A percentile compares a stretch with the other conserved stretches of the same genome.
These are phyloP conservation scores for Dissostichus mawsoni DNA, from an alignment of 2,113 vertebrate species.

Conservation along the genomic window DNA sequence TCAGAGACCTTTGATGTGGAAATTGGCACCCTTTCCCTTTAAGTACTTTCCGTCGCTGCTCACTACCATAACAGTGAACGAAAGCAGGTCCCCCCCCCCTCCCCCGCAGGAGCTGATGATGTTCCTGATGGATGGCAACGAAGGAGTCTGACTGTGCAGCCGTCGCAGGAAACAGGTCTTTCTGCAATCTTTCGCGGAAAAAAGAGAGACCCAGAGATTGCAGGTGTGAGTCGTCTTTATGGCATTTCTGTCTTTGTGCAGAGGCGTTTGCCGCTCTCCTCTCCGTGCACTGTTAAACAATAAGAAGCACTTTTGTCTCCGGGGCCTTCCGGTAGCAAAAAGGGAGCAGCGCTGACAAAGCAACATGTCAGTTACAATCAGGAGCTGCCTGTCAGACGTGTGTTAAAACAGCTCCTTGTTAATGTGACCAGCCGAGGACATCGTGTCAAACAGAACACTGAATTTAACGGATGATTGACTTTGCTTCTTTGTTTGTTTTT, in stretches of 20 bases:
- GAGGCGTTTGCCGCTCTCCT: background rate
- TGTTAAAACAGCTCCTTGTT: conserved; percentile 20
- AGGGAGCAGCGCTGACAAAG: conserved; percentile 53
- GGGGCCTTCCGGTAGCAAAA: conserved; percentile 8
- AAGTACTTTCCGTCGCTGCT: background rate
- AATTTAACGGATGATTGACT: background rate
- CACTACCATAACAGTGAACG: background rate
- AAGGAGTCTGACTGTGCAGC: background rate
- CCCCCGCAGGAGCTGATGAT: no score
- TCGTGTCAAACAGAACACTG: conserved; percentile 16
- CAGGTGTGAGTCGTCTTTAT: background rate
- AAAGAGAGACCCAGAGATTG: background rate
- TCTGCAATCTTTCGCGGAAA: background rate
- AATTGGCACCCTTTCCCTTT: background rate
- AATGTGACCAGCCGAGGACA: conserved; percentile 28
- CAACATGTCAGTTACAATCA: conserved; percentile 49
- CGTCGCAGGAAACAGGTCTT: background rate
- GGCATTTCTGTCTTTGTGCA: conserved; percentile 13
- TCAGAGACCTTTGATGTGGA: background rate
- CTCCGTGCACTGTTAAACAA: conserved; percentile 28
- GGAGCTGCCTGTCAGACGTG: conserved; percentile 17
- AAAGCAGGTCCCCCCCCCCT: no score
- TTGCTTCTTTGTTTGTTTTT: background rate
- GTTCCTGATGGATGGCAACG: no score
- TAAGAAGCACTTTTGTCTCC: conserved; percentile 21